Conservation (phyloP, 2,113 vertebrate genomes). For the Rafetus swinhoei region DNA sequence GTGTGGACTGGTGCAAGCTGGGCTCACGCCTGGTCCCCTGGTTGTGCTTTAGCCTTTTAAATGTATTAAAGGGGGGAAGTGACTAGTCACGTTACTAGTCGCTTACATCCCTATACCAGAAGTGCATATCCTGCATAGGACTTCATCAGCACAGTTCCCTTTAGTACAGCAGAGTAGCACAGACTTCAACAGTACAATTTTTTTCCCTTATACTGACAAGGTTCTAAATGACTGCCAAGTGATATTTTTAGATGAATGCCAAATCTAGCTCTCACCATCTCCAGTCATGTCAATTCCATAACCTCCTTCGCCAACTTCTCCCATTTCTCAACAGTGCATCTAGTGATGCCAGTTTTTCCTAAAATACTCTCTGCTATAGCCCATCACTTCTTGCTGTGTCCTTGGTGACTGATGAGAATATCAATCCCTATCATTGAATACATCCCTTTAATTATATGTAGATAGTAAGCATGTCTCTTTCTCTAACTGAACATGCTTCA, state of each 20-base stretch:
- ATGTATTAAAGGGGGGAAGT: too few relatives aligned
- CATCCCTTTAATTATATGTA: background rate
- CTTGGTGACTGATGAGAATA: background rate
- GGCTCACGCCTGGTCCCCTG: too few relatives aligned
- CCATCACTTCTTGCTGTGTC: background rate
- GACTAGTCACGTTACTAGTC: too few relatives aligned
- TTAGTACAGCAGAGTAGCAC: background rate
- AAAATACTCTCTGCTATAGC: background rate
- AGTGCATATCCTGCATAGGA: background rate
- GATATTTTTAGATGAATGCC: background rate
- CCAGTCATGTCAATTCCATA: background rate
- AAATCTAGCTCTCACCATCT: background rate
- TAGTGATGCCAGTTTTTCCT: background rate
- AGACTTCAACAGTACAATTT: background rate
- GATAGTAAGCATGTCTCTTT: background rate
- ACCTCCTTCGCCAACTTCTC: background rate
- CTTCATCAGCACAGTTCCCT: background rate
- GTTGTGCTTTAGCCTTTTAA: too few relatives aligned
- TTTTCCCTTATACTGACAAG: background rate
- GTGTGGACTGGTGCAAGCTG: too few relatives aligned
- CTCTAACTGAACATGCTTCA: background rate
- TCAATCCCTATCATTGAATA: background rate
- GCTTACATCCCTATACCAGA: background rate
- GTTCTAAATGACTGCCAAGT: background rate
- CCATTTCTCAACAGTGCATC: background rate